Conservation (phyloP, 2,797 vertebrate species). For the Neoniphon sammara region DNA sequence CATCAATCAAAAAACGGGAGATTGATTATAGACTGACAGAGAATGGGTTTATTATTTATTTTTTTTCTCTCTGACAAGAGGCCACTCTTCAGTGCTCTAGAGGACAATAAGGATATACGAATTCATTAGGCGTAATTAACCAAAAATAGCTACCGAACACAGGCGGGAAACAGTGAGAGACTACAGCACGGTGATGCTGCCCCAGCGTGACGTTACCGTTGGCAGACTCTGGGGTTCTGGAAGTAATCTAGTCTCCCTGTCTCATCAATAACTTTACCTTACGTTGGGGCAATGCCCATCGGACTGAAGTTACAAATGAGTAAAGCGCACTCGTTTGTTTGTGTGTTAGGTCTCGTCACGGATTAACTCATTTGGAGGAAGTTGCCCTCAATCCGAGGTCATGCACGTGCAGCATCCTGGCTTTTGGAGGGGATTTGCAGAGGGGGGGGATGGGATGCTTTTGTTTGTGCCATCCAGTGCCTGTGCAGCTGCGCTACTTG, state of each 20-base stretch:
- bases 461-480: conserved; percentile 73
- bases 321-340: conserved; percentile 60
- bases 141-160: conserved; percentile 69
- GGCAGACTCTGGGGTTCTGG: conserved; percentile 23
- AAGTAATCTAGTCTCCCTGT: conserved; percentile 44
- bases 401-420: conserved; percentile 53
- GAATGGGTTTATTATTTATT: conserved; percentile 26
- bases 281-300: conserved; percentile 46
- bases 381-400: conserved; percentile 49
- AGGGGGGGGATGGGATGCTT: conserved; percentile 43
- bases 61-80: conserved; percentile 51
- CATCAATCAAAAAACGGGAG: conserved; percentile 75
- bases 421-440: conserved; percentile 47
- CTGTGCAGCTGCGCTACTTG: conserved; percentile 81
- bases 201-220: conserved; percentile 45
- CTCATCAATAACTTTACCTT: conserved; percentile 57
- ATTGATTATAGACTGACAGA: conserved; percentile 71
- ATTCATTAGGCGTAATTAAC: conserved; percentile 82
- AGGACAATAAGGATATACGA: conserved; percentile 81
- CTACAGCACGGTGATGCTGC: conserved; percentile 28
- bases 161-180: conserved; percentile 51
- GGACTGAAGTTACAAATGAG: conserved; percentile 44
- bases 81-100: conserved; percentile 68
- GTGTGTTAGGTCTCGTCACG: conserved; percentile 53
- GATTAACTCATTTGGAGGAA: conserved; percentile 60